Percentiles rank a stretch among this genome's conserved stretches.
Evolutionary conservation across 2,797 vertebrate species (phyloP).

Genomic region (Rhinoraja longicauda): DNA sequence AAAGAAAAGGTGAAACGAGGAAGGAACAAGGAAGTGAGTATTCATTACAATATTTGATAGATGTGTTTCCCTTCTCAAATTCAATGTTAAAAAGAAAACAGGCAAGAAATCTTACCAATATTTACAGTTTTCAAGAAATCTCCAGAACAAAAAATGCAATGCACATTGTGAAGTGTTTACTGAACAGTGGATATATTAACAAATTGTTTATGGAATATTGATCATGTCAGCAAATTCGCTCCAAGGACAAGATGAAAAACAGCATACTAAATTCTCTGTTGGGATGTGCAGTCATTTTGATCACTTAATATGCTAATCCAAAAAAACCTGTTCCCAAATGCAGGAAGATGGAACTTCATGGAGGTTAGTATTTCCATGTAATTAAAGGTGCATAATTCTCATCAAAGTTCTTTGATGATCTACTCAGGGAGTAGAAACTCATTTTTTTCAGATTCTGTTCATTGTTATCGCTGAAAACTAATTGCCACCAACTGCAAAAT

Average conservation of each 20-base stretch:
- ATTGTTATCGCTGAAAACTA: no score
- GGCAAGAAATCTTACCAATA: not conserved
- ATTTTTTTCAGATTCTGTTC: not conserved
- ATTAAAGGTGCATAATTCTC: not conserved
- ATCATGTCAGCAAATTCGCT: not conserved
- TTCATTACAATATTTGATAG: not conserved
- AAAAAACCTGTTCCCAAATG: not conserved
- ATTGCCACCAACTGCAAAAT: no score
- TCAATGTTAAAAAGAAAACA: not conserved
- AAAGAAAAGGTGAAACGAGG: not conserved
- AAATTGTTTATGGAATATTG: not conserved
- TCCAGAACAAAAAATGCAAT: not conserved
- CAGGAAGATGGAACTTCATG: not conserved
- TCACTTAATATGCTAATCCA: not conserved
- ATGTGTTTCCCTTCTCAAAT: not conserved
- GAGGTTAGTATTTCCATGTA: not conserved
- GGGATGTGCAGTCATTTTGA: not conserved
- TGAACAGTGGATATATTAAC: not conserved
- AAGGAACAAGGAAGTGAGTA: not conserved
- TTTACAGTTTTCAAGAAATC: not conserved
- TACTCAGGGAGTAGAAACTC: not conserved
- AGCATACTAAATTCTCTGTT: not conserved
- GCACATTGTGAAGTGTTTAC: not conserved
- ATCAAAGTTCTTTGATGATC: not conserved
- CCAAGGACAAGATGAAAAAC: not conserved